Evolutionary conservation across 2,113 vertebrate genomes (phyloP).

Genomic region (Sturnira hondurensis): DNA sequence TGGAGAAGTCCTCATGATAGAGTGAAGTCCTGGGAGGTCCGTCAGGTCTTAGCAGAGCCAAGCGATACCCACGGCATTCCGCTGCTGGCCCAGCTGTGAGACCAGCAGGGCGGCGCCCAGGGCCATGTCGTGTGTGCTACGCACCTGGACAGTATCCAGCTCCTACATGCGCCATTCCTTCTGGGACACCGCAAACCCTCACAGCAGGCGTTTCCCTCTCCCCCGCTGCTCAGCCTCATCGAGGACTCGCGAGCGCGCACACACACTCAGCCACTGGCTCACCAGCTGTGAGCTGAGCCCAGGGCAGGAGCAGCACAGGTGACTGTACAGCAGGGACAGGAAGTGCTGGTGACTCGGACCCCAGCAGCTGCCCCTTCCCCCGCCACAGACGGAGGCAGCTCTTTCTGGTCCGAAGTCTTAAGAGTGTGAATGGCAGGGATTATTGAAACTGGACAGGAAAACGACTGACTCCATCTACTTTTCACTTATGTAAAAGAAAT

Average conservation of each 20-base stretch:
- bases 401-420: not conserved
- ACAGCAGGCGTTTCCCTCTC: not conserved
- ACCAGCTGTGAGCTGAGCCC: not conserved
- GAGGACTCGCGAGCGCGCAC: too few relatives aligned
- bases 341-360: accelerated
- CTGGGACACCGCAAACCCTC: not conserved
- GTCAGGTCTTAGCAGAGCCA: not conserved
- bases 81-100: not conserved
- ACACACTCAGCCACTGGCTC: not conserved
- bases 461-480: not conserved
- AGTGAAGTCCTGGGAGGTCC: not conserved
- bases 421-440: not conserved
- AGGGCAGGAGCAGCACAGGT: not conserved
- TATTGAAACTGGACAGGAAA: not conserved
- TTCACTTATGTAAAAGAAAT: not conserved
- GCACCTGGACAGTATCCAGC: not conserved
- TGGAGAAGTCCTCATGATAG: not conserved
- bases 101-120: accelerated
- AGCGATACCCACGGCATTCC: accelerated
- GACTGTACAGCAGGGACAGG: not conserved
- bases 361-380: not conserved
- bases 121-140: not conserved
- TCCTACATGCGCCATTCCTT: not conserved
- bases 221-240: not conserved
- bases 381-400: not conserved